phyloP scores from a whole-genome alignment of 1,140 invertebrate genomes.

The Eriosoma lanigerum region DNA sequence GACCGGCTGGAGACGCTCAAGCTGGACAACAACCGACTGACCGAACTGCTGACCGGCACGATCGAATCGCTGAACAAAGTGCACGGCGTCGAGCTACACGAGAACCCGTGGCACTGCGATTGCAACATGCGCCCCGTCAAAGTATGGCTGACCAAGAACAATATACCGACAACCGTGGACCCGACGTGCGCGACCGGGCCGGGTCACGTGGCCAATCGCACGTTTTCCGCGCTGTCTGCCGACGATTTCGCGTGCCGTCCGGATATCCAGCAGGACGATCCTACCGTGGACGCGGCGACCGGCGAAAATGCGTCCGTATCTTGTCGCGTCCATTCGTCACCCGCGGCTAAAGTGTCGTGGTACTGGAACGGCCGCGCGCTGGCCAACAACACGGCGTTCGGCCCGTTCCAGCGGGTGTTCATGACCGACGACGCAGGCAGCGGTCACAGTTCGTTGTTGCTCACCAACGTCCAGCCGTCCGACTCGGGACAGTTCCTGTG shows the following conservation, averaged over 20 bases:
- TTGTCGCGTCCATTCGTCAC: slow-evolving; percentile 77
- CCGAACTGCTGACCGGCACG: slow-evolving; percentile 70
- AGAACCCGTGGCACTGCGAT: slow-evolving; percentile 90
- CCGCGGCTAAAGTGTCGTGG: slow-evolving; percentile 81
- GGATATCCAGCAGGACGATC: slow-evolving; percentile 68
- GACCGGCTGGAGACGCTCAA: slow-evolving; percentile 77
- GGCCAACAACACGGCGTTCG: slow-evolving; percentile 76
- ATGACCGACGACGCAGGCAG: slow-evolving; percentile 71
- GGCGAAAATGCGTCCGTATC: slow-evolving; percentile 82
- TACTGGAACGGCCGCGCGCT: slow-evolving; percentile 81
- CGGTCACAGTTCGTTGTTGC: slow-evolving; percentile 73
- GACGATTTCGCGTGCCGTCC: slow-evolving; percentile 88
- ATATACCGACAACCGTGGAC: slow-evolving; percentile 75
- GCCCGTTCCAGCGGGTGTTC: slow-evolving; percentile 76
- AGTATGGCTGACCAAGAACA: slow-evolving; percentile 79
- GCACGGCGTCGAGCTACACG: slow-evolving; percentile 81
- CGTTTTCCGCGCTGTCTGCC: slow-evolving; percentile 73
- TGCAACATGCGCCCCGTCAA: slow-evolving; percentile 80
- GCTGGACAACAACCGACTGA: slow-evolving; percentile 77
- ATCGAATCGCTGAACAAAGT: slow-evolving; percentile 73
- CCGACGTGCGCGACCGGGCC: slow-evolving; percentile 74
- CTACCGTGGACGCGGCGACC: slow-evolving; percentile 74
- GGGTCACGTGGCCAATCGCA: slow-evolving; percentile 66
- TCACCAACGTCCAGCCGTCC: slow-evolving; percentile 83
- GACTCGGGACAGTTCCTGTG: slow-evolving; percentile 90